phyloP scores from a whole-genome alignment of 2,888 invertebrate genomes.

The Orchesella flavescens region DNA sequence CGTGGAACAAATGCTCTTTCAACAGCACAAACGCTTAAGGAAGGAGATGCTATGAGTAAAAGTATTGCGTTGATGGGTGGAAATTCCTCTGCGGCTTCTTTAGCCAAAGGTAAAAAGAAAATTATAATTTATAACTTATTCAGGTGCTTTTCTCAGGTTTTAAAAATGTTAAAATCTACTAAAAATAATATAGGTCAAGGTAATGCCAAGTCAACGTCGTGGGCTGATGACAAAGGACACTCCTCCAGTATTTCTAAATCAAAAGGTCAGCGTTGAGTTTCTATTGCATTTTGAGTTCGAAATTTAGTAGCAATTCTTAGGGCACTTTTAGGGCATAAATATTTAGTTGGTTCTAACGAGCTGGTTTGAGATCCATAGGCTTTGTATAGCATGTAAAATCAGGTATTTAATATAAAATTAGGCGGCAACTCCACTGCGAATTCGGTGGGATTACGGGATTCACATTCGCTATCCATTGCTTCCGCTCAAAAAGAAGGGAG shows the following conservation, averaged over 20 bases:
- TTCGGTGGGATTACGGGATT: not conserved
- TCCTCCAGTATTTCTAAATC: not conserved
- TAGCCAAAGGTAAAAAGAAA: not conserved
- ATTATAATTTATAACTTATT: no score
- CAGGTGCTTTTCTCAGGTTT: no score
- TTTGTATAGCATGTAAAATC: no score
- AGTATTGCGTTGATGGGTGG: not conserved
- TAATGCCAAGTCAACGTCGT: not conserved
- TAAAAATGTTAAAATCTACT: no score
- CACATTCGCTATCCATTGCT: not conserved
- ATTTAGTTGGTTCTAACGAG: no score
- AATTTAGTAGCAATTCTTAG: no score
- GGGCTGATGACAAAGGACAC: not conserved
- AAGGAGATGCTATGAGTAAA: not conserved
- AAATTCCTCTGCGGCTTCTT: not conserved
- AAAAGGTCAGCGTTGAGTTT: not conserved
- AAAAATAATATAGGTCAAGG: not conserved
- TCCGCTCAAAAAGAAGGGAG: not conserved
- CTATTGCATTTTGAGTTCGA: no score
- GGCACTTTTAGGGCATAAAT: no score
- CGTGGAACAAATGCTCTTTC: not conserved
- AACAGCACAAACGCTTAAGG: not conserved
- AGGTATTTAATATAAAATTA: not conserved
- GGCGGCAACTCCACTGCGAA: not conserved
- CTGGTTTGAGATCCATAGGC: no score